phyloP scores from a whole-genome alignment of 2,888 invertebrate species.

The Cheilosia vernalis region DNA sequence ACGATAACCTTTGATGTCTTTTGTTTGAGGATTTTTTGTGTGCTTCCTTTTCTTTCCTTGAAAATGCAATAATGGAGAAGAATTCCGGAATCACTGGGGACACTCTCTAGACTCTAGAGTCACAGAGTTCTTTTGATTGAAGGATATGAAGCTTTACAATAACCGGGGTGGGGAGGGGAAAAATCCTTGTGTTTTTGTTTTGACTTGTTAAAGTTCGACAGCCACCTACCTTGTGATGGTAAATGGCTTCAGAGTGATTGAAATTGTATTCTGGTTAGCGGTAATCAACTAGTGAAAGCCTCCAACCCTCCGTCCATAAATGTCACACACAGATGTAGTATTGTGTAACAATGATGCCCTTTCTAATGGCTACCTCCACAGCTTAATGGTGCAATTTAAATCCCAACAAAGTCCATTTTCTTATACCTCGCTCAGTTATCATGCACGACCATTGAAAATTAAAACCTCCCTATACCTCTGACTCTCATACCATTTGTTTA shows the following conservation, averaged over 20 bases:
- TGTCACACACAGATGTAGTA: neutral
- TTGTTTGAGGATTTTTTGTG: constrained; percentile 27
- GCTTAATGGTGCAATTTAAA: constrained; percentile 53
- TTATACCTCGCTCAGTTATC: constrained; percentile 12
- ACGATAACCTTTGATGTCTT: constrained; percentile 72
- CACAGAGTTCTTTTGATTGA: constrained; percentile 48
- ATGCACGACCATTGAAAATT: constrained; percentile 51
- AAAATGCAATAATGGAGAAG: constrained; percentile 67
- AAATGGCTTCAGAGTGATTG: too few species aligned
- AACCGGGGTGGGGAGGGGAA: constrained; percentile 29
- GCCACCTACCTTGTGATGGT: too few species aligned
- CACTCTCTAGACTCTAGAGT: constrained; percentile 9
- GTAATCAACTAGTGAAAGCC: too few species aligned
- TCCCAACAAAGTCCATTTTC: constrained; percentile 20
- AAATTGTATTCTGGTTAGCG: too few species aligned
- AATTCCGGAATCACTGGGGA: constrained; percentile 67
- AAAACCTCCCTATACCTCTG: constrained; percentile 14
- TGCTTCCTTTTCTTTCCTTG: constrained; percentile 22
- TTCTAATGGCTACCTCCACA: constrained; percentile 9
- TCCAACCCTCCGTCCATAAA: too few species aligned
- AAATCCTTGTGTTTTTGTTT: neutral
- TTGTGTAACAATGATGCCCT: neutral
- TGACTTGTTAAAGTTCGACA: too few species aligned
- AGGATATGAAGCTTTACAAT: constrained; percentile 62
- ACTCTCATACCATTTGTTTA: constrained; percentile 23